These are phyloP conservation scores for Cranoglanis bouderius DNA, from an alignment of 2,113 vertebrate species.

Conservation along the genomic window DNA sequence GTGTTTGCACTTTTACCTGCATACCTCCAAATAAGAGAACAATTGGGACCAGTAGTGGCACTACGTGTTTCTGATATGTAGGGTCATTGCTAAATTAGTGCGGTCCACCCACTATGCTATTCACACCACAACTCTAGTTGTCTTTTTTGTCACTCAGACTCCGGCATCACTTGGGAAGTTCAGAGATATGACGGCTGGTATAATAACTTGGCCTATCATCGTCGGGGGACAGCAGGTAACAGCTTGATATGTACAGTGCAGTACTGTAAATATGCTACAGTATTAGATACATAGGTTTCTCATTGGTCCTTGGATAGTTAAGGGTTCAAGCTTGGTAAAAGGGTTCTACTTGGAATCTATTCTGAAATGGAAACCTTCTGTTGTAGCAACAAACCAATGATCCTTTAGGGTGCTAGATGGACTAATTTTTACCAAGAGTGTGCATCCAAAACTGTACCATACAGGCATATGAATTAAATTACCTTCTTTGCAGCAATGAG, in stretches of 20 bases:
- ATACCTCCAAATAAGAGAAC: not conserved
- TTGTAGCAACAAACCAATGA: not conserved
- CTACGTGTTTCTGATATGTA: not conserved
- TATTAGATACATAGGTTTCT: not conserved
- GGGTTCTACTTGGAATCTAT: not conserved
- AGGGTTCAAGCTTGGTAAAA: not conserved
- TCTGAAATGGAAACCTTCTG: not conserved
- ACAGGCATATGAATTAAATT: not conserved
- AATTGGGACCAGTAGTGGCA: not conserved
- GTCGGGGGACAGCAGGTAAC: conserved; percentile 79
- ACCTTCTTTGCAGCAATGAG: not conserved
- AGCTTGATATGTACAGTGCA: not conserved
- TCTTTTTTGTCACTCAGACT: conserved; percentile 64
- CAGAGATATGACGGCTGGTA: conserved; percentile 96
- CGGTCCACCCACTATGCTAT: not conserved
- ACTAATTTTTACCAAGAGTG: not conserved
- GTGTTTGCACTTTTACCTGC: not conserved
- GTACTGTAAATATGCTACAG: not conserved
- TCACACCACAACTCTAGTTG: not conserved
- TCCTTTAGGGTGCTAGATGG: not conserved
- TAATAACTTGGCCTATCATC: conserved; percentile 87
- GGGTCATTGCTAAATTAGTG: not conserved
- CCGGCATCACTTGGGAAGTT: conserved; percentile 80
- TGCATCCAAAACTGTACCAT: not conserved
- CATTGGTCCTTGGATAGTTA: not conserved